Evolutionary conservation across 2,888 invertebrate species (phyloP).

Genomic region (Dolomedes plantarius): DNA sequence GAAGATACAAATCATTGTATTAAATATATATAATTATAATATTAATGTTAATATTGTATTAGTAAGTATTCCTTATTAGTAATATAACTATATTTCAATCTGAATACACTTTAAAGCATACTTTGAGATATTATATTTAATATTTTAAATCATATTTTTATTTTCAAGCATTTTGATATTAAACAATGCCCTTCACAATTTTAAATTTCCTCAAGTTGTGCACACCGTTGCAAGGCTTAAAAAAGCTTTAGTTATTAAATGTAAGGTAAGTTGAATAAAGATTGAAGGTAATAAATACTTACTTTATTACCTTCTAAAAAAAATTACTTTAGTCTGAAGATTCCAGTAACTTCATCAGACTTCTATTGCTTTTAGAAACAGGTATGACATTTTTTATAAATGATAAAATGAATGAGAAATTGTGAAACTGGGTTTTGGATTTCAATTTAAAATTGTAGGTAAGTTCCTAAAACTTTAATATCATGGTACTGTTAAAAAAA

Average conservation of each 20-base stretch:
- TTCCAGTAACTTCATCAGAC: slow-evolving; percentile 27
- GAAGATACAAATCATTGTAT: too few relatives aligned
- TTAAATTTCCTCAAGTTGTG: slow-evolving; percentile 28
- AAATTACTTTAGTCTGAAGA: slow-evolving; percentile 24
- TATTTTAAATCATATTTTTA: too few relatives aligned
- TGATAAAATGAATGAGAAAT: not conserved
- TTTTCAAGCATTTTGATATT: too few relatives aligned
- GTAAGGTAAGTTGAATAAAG: slow-evolving; percentile 37
- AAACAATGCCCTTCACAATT: too few relatives aligned
- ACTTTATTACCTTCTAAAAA: not conserved
- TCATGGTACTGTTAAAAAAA: too few relatives aligned
- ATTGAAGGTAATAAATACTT: not conserved
- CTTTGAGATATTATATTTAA: too few relatives aligned
- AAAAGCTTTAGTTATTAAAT: slow-evolving; percentile 4
- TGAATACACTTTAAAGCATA: too few relatives aligned
- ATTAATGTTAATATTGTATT: too few relatives aligned
- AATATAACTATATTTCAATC: too few relatives aligned
- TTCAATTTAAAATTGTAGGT: slow-evolving; percentile 31
- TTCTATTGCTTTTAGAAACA: slow-evolving; percentile 43
- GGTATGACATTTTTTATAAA: slow-evolving; percentile 55
- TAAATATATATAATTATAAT: too few relatives aligned
- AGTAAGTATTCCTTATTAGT: too few relatives aligned
- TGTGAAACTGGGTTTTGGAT: not conserved
- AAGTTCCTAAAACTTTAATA: slow-evolving; percentile 25
- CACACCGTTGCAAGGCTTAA: slow-evolving; percentile 53